Base-by-base conservation (phyloP, 2,888 invertebrate genomes). In the Chloroclystis v-ata region DNA sequence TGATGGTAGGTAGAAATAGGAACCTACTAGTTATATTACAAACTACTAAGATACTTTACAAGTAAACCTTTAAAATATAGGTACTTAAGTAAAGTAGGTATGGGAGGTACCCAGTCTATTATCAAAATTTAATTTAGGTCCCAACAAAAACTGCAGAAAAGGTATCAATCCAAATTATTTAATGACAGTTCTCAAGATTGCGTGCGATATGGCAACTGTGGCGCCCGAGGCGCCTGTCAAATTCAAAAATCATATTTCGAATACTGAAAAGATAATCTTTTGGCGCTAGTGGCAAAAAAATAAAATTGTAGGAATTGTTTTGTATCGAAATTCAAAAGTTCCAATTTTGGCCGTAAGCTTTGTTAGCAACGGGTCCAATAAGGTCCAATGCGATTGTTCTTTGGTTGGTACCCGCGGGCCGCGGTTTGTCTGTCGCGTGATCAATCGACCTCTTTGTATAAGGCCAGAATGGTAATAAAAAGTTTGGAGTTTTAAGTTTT, bases 121-220 rank as follows among this genome's bases (percentile, higher is more conserved):
- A n/a, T n/a, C n/a, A n/a, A n/a, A n/a, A n/a, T n/a, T n/a, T n/a
- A n/a, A n/a, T n/a, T n/a, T n/a, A n/a, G n/a, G n/a, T n/a, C n/a
- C n/a, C n/a, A n/a, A 33, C 11, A 35, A 35, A 35, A 35, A 35
- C 35, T 35, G 10, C 35, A 24, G 29, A 42, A 37, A 42, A 38
- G 43, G 28, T 4, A 32, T 20, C 20, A 20, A 4, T 20, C 5
- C 20, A 20, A 42, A 43, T 26, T 11, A 13, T 26, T 59, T 66
- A 65, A 67, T 65, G 54, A 62, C 59, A 52, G 59, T 58, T 45
- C 33, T 37, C 53, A 52, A 54, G 60, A 68, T 82, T 65, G 78
- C 83, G 81, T 82, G 83, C 81, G 59, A 72, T 84, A 84, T 84
- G 82, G 75, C 72, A 57, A 56, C 61, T 47, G 62, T 56, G 60